Evolutionary conservation across 2,113 vertebrate genomes (phyloP), one percentile per base, ranked within the genome.

Genomic region (Bambusicola thoracicus): DNA sequence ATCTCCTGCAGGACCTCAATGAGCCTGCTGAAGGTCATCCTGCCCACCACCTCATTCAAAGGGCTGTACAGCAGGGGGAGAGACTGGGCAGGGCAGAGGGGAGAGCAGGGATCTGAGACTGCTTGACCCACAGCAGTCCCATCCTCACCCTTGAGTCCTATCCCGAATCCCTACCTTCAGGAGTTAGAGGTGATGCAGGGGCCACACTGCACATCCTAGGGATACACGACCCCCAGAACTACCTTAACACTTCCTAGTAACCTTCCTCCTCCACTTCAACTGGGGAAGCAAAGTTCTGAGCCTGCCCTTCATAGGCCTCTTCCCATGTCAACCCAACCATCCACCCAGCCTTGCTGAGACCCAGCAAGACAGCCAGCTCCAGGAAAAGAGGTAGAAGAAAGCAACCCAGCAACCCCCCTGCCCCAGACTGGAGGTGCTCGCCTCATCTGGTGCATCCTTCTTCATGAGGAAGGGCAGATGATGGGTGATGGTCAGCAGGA

Each of bases 41-140:
- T 41, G n/a, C 95, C 93, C 36, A 99, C 98, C 61, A 98, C 98
- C 62, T 97, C 93, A 2, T 98, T 96, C 62, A 99, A 96, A 0
- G 99, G 95, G 9, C 97, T 97, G 81, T 99, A 99, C 48, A 99
- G 98, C 69, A 98, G 96, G 11, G 98, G 97, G 36, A 99, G 98
- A 34, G 97, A 97, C 99, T 99, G 77, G 53, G 20, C 68, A 59
- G 74, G 61, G 43, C 43, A 92, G 66, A 94, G 69, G 10, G 21
- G 61, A 92, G 36, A 88, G 49, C 36, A 72, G 46, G 11, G 41
- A 78, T 66, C 80, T 91, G 65, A 93, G 75, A 69, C 40, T 2
- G 2, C 82, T 41, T 0, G 6, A 78, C 21, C 29, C 13, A 1
- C n/a, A 67, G 36, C 0, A 1, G 81, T 5, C 8, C 18, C 40